A percentile compares a stretch with the other conserved stretches of the same genome.
Evolutionary conservation across 2,888 invertebrate genomes (phyloP).

Genomic region (Apodemia duryi): DNA sequence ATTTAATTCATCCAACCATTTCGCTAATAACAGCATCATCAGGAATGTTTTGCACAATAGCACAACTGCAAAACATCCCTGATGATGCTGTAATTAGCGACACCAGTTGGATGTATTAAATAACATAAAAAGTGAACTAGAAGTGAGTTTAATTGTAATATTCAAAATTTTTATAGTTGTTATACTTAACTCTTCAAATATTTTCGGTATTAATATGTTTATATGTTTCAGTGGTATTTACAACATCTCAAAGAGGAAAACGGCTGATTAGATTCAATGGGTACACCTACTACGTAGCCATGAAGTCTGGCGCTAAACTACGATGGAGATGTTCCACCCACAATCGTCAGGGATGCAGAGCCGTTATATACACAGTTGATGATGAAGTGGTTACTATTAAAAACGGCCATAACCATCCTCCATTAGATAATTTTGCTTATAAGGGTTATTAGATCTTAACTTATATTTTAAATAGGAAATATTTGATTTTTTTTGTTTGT

Average conservation of each 20-base stretch:
- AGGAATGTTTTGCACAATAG: too few relatives aligned
- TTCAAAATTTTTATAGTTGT: too few relatives aligned
- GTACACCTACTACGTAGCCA: constrained; percentile 30
- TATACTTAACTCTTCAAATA: not conserved
- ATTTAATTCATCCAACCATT: too few relatives aligned
- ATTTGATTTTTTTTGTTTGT: too few relatives aligned
- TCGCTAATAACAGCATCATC: too few relatives aligned
- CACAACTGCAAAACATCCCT: too few relatives aligned
- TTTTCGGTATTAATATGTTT: constrained; percentile 6
- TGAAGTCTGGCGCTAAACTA: constrained; percentile 16
- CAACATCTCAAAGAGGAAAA: constrained; percentile 35
- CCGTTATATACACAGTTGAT: constrained; percentile 33
- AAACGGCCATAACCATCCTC: constrained; percentile 29
- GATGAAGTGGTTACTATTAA: constrained; percentile 27
- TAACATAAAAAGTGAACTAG: too few relatives aligned
- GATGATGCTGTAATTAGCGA: too few relatives aligned
- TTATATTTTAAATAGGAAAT: too few relatives aligned
- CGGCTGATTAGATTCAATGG: constrained; percentile 31
- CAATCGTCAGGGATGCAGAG: constrained; percentile 35
- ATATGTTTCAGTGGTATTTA: constrained; percentile 29
- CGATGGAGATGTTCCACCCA: constrained; percentile 38
- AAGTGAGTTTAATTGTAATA: too few relatives aligned
- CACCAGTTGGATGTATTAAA: too few relatives aligned
- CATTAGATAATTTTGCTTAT: constrained; percentile 1
- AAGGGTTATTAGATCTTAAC: not conserved